Evolutionary conservation across 2,797 vertebrate genomes (phyloP).

Genomic region (Chiloscyllium punctatum): DNA sequence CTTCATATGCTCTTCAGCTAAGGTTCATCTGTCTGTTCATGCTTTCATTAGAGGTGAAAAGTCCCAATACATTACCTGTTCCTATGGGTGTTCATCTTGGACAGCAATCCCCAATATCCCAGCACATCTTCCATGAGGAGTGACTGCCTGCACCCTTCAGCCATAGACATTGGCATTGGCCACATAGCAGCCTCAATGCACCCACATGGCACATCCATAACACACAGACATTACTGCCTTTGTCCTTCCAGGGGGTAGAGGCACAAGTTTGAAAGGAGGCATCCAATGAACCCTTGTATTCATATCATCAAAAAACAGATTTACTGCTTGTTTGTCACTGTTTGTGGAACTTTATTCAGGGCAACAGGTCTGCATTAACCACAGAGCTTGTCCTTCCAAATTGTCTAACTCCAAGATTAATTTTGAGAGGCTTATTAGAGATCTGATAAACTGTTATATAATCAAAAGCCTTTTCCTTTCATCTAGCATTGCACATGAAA

Average conservation of each 20-base stretch:
- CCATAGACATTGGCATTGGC: no score
- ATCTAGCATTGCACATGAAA: not conserved
- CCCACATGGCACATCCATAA: no score
- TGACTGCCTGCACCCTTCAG: no score
- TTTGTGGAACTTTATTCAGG: not conserved
- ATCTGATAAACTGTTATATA: no score
- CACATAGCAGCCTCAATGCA: no score
- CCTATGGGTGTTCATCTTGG: no score
- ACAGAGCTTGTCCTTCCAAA: not conserved
- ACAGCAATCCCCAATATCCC: no score
- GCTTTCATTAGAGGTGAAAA: not conserved
- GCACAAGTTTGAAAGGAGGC: no score
- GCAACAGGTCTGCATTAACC: not conserved
- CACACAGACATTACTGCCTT: no score
- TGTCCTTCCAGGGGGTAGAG: no score
- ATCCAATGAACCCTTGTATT: not conserved
- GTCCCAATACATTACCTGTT: not conserved
- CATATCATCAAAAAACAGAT: not conserved
- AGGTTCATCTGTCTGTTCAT: not conserved
- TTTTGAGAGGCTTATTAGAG: not conserved
- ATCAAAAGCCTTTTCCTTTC: not conserved
- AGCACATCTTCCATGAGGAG: no score
- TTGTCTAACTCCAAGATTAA: not conserved
- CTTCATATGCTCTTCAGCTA: not conserved
- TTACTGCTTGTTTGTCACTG: not conserved